These are phyloP conservation scores for Poecilia picta DNA, from an alignment of 2,797 vertebrate genomes.

Conservation along the genomic window DNA sequence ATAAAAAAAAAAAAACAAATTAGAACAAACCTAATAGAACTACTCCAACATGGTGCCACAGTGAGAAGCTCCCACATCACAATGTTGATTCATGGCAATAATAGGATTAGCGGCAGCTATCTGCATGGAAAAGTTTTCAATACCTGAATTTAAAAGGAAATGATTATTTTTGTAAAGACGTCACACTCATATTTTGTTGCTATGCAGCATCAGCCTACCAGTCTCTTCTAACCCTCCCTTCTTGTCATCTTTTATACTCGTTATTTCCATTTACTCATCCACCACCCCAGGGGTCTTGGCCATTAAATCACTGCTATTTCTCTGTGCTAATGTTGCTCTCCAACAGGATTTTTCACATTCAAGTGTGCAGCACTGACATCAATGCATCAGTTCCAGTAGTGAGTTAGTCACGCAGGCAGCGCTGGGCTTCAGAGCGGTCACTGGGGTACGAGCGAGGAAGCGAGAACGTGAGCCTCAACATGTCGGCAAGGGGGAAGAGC, in stretches of 20 bases:
- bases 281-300: neutral
- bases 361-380: conserved; percentile 26
- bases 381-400: neutral
- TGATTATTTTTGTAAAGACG: neutral
- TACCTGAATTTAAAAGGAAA: neutral
- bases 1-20: neutral
- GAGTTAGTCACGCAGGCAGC: conserved; percentile 19
- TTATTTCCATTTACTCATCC: conserved; percentile 8
- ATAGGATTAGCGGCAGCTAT: neutral
- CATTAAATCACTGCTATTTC: conserved; percentile 2
- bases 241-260: neutral
- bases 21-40: neutral
- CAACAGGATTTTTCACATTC: conserved; percentile 1
- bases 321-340: neutral
- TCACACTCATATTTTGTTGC: neutral
- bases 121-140: neutral
- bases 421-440: conserved; percentile 14
- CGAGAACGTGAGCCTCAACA: conserved; percentile 41
- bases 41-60: neutral
- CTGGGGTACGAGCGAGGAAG: conserved; percentile 8
- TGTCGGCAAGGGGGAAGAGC: neutral
- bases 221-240: neutral
- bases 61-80: neutral
- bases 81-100: neutral
- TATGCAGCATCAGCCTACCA: neutral